Evolutionary conservation across 2,888 invertebrate species (phyloP).

Genomic region (Sarcophaga variegata): DNA sequence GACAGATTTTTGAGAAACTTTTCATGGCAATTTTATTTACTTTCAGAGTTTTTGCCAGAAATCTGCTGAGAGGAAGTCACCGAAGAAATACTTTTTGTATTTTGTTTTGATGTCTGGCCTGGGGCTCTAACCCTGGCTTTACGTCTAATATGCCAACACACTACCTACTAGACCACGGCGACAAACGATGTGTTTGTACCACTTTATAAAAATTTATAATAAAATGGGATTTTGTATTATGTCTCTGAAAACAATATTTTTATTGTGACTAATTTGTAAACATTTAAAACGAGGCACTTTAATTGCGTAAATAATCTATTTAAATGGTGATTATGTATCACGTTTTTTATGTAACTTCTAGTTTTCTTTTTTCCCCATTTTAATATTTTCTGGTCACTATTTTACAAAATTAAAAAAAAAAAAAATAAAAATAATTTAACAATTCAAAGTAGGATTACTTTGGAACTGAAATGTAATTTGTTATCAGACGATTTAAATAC

Average conservation of each 20-base stretch:
- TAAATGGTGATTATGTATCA: slow-evolving; percentile 17
- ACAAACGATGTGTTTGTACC: too few relatives aligned
- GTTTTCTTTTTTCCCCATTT: neutral
- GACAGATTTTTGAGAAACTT: too few relatives aligned
- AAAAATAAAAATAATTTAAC: neutral
- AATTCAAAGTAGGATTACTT: neutral
- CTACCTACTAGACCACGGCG: too few relatives aligned
- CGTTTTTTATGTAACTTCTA: slow-evolving; percentile 41
- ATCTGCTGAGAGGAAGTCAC: too few relatives aligned
- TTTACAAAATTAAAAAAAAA: neutral
- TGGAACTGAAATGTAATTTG: slow-evolving; percentile 46
- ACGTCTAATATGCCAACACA: too few relatives aligned
- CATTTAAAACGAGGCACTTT: neutral
- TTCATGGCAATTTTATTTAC: too few relatives aligned
- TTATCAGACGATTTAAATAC: slow-evolving; percentile 32
- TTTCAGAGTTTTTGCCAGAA: too few relatives aligned
- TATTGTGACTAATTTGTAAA: neutral
- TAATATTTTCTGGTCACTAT: neutral
- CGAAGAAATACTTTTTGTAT: too few relatives aligned
- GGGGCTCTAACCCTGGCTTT: too few relatives aligned
- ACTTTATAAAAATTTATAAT: too few relatives aligned
- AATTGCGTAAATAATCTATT: slow-evolving; percentile 41
- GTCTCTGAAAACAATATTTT: neutral
- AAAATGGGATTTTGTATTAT: neutral
- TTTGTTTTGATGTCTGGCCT: too few relatives aligned